Evolutionary conservation across 1,140 invertebrate species (phyloP), one percentile per base, ranked within the genome.

Genomic region (Aleiodes sp.): DNA sequence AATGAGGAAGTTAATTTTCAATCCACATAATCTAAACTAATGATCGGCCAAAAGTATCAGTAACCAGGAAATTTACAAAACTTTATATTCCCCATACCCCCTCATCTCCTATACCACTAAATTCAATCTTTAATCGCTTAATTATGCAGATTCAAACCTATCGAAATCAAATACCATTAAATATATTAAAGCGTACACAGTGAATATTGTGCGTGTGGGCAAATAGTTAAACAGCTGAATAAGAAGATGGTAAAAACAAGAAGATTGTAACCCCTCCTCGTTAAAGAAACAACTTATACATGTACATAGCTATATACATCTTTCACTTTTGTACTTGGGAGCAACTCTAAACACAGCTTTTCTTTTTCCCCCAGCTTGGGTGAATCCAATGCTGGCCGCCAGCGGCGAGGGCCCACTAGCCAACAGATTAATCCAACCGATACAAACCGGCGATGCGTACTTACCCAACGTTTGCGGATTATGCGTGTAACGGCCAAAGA

Each of bases 401-500:
- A n/a, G n/a, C n/a, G n/a, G n/a, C n/a, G n/a, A n/a, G 31, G 7
- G 14, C 14, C 14, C 41, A 46, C n/a, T 9, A 52, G 46, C 16
- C 46, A 52, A 52, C 46, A 52, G 46, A 52, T 52, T 52, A 52
- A 52, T 52, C 16, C 46, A n/a, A 52, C 46, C 16, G 46, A 52
- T 52, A 52, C 46, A 52, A 52, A 52, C 46, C 26, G 46, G 46
- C 46, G 46, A 52, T 52, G 46, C 46, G 46, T 24, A 52, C 19
- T 52, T 52, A n/a, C n/a, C 46, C 46, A 52, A 16, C 46, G 46
- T 52, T 52, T 52, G 46, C n/a, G 39, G 46, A 52, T 52, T 52
- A 52, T 52, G 46, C 46, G 46, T 52, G 46, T 52, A 52, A 52
- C 46, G 46, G 46, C 46, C 46, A 52, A 16, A 52, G 21, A 19